These are phyloP conservation scores for Agrochola circellaris DNA, from an alignment of 2,888 invertebrate species.

Conservation along the genomic window DNA sequence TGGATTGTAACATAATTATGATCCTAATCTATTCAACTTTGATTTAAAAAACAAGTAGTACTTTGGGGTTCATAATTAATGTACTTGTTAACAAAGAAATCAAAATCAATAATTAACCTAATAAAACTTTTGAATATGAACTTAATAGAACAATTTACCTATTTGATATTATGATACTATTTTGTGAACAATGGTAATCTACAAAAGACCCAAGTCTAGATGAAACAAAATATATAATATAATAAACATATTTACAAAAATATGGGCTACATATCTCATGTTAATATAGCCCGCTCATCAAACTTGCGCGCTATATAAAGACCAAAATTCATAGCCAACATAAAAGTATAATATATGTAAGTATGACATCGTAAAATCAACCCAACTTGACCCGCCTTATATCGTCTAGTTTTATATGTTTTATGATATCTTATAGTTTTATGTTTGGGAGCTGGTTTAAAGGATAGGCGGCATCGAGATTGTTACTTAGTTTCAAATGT, in stretches of 20 bases:
- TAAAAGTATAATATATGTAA: conserved; percentile 58
- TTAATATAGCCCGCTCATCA: conserved; percentile 52
- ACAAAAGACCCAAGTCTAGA: conserved; percentile 21
- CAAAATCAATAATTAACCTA: not conserved
- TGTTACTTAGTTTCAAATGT: not conserved
- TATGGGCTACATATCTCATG: conserved; percentile 36
- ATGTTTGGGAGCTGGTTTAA: conserved; percentile 56
- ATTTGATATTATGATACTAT: not conserved
- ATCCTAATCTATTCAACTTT: too few species aligned
- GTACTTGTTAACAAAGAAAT: not conserved
- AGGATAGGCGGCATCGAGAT: conserved; percentile 9
- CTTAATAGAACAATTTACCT: not conserved
- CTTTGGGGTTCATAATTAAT: not conserved
- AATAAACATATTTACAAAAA: conserved; percentile 13
- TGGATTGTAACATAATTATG: too few species aligned
- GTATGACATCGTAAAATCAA: conserved; percentile 66
- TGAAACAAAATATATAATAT: conserved; percentile 26
- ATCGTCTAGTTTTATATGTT: conserved; percentile 72
- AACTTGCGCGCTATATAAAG: conserved; percentile 56
- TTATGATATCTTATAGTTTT: conserved; percentile 73
- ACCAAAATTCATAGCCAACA: conserved; percentile 61
- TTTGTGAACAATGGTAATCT: not conserved
- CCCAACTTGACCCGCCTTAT: conserved; percentile 65
- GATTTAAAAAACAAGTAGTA: too few species aligned
- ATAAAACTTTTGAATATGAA: not conserved